A percentile compares a stretch with the other conserved stretches of the same genome.
Evolutionary conservation across 2,888 invertebrate genomes (phyloP).

Genomic region (Halocaridina rubra): DNA sequence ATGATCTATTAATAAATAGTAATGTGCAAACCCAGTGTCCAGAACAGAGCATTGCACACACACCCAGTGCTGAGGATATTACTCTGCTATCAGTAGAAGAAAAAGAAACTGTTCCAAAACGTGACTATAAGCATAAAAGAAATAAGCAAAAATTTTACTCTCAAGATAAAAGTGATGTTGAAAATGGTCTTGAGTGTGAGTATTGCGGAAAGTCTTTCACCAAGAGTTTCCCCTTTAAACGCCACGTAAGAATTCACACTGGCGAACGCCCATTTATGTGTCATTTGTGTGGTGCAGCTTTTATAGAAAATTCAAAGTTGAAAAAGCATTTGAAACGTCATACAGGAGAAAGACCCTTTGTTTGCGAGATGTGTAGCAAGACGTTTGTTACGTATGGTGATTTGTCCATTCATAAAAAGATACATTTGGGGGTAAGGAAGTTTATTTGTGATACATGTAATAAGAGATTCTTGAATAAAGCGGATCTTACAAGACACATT

Average conservation of each 20-base stretch:
- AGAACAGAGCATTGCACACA: too few relatives aligned
- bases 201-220: constrained; percentile 37
- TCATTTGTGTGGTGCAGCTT: constrained; percentile 37
- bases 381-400: constrained; percentile 48
- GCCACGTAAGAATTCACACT: constrained; percentile 48
- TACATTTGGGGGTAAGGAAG: constrained; percentile 34
- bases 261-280: constrained; percentile 45
- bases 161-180: neutral
- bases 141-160: neutral
- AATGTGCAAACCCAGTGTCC: too few relatives aligned
- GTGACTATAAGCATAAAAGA: neutral
- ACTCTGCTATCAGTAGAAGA: too few relatives aligned
- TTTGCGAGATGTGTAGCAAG: constrained; percentile 35
- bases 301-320: constrained; percentile 41
- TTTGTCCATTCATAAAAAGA: constrained; percentile 38
- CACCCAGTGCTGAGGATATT: too few relatives aligned
- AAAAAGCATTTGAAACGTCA: constrained; percentile 37
- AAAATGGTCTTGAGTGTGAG: neutral
- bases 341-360: constrained; percentile 51
- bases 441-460: constrained; percentile 42
- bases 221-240: constrained; percentile 38
- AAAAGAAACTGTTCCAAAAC: too few relatives aligned
- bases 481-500: constrained; percentile 38
- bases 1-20: too few relatives aligned
- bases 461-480: constrained; percentile 44